phyloP scores from a whole-genome alignment of 2,797 vertebrate species.

The Onychomys leucogaster region DNA sequence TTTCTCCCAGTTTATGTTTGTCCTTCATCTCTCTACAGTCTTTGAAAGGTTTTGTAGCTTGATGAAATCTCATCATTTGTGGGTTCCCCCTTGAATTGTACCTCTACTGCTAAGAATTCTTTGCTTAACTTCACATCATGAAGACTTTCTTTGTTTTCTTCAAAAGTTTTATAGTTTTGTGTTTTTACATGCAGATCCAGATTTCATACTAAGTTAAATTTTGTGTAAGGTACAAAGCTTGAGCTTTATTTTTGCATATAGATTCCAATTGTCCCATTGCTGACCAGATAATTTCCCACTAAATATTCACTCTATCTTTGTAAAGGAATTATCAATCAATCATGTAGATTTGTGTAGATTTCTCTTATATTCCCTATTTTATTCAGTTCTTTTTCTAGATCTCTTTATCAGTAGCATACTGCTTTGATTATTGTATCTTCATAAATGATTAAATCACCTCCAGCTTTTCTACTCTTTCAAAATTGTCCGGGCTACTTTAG shows the following conservation, averaged over 20 bases:
- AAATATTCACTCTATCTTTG: neutral
- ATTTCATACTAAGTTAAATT: constrained; percentile 20
- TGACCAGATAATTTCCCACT: neutral
- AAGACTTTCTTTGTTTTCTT: constrained; percentile 5
- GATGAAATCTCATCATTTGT: neutral
- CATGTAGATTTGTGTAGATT: neutral
- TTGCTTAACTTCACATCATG: neutral
- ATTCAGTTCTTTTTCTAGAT: neutral
- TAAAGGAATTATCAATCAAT: neutral
- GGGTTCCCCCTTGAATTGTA: neutral
- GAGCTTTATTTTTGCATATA: neutral
- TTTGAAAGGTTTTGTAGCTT: constrained; percentile 44
- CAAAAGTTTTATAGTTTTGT: neutral
- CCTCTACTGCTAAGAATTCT: neutral
- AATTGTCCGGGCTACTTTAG: neutral
- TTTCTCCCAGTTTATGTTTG: neutral
- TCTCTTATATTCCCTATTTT: neutral
- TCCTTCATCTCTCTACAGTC: neutral
- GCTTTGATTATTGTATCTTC: neutral
- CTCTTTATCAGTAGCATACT: neutral
- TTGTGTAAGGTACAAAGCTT: neutral
- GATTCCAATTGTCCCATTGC: neutral
- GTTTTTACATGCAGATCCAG: constrained; percentile 31
- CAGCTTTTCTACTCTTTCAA: constrained; percentile 4
- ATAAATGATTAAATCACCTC: constrained; percentile 21